Base-by-base conservation (phyloP, 30 jellyfish, hydroid and myxozoan species). In the Pelagia noctiluca region DNA sequence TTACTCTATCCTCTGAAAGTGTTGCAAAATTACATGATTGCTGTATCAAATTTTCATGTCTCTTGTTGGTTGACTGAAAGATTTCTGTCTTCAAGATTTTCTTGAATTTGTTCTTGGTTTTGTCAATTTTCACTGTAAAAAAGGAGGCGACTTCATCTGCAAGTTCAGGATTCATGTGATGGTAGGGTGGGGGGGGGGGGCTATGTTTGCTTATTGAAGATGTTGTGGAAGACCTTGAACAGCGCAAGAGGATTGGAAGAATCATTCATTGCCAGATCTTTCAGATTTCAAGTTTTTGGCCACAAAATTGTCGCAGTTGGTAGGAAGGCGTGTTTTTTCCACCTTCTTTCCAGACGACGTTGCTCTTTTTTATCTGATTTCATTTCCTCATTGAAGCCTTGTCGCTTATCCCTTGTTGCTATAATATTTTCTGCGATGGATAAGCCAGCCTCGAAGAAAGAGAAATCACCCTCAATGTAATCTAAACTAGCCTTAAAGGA, bases 1-100 rank as follows among this genome's bases (percentile, higher is more conserved):
- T 70, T 70, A 24, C 83, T 19, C 83, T 70, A 46, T 35, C 80
- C 83, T 71, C 83, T 71, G 83, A 33, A 73, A 26, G 85, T 73
- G 85, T 53, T 36, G 48, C 78, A 73, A 50, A n/a, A 73, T 73
- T 38, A 76, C 52, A 35, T 73, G 12, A 36, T 36, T 73, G 85
- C 85, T 73, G 85, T 73, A 73, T 73, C 85, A 36, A 73, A 38
- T 73, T 73, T 73, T 75, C 85, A 73, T 36, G 76, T 73, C 83
- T 70, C 83, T 70, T 70, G n/a, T 70, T 46, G 33, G 83, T 70
- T 70, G 83, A 70, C 37, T 36, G 83, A 3, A 30, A 70, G 83
- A 69, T 35, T 70, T 70, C 2, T 18, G 60, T 30, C 76, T n/a
- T n/a, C n/a, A n/a, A n/a, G n/a, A n/a, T n/a, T n/a, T 48, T 48